Conservation (phyloP, 2,797 vertebrate species). For the Falco peregrinus region DNA sequence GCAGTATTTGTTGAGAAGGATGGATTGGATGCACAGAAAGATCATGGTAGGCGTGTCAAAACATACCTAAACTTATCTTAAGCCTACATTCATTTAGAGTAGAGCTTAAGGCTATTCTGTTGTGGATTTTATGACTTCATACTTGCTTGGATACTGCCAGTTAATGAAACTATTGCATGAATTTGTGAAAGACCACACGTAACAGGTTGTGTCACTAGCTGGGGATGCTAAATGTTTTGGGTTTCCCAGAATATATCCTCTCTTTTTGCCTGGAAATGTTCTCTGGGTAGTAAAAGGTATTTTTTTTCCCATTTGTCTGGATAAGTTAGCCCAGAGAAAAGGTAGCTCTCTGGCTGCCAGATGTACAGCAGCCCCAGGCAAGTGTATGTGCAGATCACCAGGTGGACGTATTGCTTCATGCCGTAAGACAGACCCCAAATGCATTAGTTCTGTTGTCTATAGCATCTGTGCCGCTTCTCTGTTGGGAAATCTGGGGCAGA, state of each 20-base stretch:
- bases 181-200: background rate
- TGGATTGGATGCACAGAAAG: background rate
- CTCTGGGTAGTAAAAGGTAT: conserved; percentile 45
- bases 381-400: conserved; percentile 1
- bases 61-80: background rate
- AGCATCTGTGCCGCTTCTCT: background rate
- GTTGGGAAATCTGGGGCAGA: background rate
- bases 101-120: background rate
- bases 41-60: background rate
- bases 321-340: conserved; percentile 26
- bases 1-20: background rate
- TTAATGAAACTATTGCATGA: background rate
- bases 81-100: background rate
- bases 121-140: background rate
- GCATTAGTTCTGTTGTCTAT: rapidly evolving
- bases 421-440: background rate
- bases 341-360: conserved; percentile 50
- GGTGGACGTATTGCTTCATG: background rate
- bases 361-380: conserved; percentile 23
- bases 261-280: conserved; percentile 37
- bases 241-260: conserved; percentile 30
- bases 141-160: background rate
- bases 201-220: background rate
- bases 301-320: conserved; percentile 48
- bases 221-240: background rate